Evolutionary conservation across 2,888 invertebrate species (phyloP).

Genomic region (Noctua janthina): DNA sequence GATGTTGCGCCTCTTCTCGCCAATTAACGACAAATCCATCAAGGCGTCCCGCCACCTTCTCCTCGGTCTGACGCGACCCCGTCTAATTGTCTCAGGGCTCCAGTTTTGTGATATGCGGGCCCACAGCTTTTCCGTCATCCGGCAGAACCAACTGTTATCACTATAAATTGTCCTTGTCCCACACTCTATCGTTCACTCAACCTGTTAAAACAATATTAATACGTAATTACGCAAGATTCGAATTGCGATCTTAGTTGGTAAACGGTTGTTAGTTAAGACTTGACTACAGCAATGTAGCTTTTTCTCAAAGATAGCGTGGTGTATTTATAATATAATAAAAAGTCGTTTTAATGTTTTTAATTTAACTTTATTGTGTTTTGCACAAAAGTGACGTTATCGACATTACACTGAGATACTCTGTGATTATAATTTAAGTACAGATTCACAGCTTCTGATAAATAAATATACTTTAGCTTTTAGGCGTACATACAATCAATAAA

Average conservation of each 20-base stretch:
- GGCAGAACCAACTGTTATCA: no score
- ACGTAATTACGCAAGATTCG: not conserved
- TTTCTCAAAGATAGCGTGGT: not conserved
- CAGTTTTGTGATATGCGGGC: no score
- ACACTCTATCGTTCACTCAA: not conserved
- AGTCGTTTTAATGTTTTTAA: constrained; percentile 62
- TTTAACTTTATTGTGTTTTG: constrained; percentile 86
- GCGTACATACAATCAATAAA: constrained; percentile 72
- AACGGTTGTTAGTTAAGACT: constrained; percentile 13
- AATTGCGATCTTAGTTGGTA: constrained; percentile 24
- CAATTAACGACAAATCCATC: no score
- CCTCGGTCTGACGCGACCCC: no score
- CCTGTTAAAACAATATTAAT: constrained; percentile 7
- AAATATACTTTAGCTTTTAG: constrained; percentile 80
- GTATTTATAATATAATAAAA: constrained; percentile 49
- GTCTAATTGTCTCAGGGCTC: no score
- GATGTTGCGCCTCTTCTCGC: no score
- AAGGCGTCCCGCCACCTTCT: no score
- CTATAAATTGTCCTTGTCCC: no score
- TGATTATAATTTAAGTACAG: constrained; percentile 88
- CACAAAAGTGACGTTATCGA: constrained; percentile 88
- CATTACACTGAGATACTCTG: constrained; percentile 87
- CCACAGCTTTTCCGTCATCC: no score
- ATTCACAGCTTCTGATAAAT: constrained; percentile 88
- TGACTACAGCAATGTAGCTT: constrained; percentile 1